Base-by-base conservation (phyloP, 2,797 vertebrate species). In the Sebastes hubbsi region DNA sequence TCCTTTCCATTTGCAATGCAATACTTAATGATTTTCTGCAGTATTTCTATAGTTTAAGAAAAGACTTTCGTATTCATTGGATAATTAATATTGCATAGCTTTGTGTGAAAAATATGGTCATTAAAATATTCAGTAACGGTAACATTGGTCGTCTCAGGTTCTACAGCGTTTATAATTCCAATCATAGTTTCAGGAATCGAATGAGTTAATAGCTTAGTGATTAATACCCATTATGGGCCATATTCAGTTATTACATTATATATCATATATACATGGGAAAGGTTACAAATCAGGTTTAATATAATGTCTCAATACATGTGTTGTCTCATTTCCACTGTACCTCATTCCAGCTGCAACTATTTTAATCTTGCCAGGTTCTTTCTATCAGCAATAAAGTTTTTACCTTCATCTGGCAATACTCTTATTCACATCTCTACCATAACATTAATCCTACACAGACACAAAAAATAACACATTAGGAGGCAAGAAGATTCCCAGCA, bases 351-450 rank as follows among this genome's bases (percentile, higher is more conserved):
- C 72, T 84, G 63, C 80, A 58, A 54, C 34, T 42, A n/a, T 56
- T 16, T 56, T 4, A n/a, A 54, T 65, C 71, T 75, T 67, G 63
- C n/a, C 60, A 24, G 11, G 32, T 58, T 81, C 42, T 24, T n/a
- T 68, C 42, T 67, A 32, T 38, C 42, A 88, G 85, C 82, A 92
- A 93, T 91, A 91, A 91, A 90, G 64, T 83, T 91, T 89, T 77
- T 83, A 87, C 73, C 74, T 83, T 81, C 52, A 55, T 27, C n/a
- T 60, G 8, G 14, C 0, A 3, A 20, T 4, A 30, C 16, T 54
- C 66, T 74, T 18, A 16, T 12, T 71, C 16, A 30, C 27, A 25
- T 6, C 11, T 24, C 38, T 14, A 46, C 7, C 42, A 46, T 46
- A 46, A 42, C 42, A 52, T 52, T 11, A 46, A 22, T 56, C 25